Conservation (phyloP, 2,888 invertebrate species). For the Drosophila eohydei region DNA sequence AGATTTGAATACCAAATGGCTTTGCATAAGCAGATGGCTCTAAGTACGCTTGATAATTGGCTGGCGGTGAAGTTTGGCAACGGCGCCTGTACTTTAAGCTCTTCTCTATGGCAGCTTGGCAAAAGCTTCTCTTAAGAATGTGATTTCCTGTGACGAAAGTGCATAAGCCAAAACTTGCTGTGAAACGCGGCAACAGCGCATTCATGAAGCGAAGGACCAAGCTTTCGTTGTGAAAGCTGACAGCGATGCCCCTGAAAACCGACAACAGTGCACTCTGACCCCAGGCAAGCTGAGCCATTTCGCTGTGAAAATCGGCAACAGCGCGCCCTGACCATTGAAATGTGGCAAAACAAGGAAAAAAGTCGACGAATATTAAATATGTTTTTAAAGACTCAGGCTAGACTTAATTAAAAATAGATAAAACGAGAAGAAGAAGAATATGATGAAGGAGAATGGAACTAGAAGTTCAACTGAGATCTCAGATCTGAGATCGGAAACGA, state of each 20-base stretch:
- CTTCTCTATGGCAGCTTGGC: background rate
- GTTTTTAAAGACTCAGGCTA: slow-evolving; percentile 2
- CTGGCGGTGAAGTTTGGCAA: slow-evolving; percentile 3
- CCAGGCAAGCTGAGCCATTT: too few species aligned
- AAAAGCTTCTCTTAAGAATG: background rate
- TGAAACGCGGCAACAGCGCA: slow-evolving; percentile 2
- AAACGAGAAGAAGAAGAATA: background rate
- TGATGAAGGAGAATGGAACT: background rate
- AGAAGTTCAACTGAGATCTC: slow-evolving; percentile 13
- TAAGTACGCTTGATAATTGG: background rate
- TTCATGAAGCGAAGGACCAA: too few species aligned
- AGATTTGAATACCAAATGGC: slow-evolving; percentile 64
- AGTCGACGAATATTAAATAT: background rate
- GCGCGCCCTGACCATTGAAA: background rate
- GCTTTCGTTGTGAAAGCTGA: background rate
- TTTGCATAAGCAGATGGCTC: slow-evolving; percentile 30
- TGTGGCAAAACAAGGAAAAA: slow-evolving; percentile 3
- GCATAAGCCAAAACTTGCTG: background rate
- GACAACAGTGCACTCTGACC: background rate
- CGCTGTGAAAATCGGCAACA: slow-evolving; percentile 3
- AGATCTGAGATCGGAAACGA: slow-evolving; percentile 40
- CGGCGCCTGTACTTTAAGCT: background rate
- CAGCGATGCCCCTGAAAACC: background rate
- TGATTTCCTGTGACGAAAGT: background rate
- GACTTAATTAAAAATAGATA: slow-evolving; percentile 2